Evolutionary conservation across 2,888 invertebrate genomes (phyloP).

Genomic region (Stramonita haemastoma): DNA sequence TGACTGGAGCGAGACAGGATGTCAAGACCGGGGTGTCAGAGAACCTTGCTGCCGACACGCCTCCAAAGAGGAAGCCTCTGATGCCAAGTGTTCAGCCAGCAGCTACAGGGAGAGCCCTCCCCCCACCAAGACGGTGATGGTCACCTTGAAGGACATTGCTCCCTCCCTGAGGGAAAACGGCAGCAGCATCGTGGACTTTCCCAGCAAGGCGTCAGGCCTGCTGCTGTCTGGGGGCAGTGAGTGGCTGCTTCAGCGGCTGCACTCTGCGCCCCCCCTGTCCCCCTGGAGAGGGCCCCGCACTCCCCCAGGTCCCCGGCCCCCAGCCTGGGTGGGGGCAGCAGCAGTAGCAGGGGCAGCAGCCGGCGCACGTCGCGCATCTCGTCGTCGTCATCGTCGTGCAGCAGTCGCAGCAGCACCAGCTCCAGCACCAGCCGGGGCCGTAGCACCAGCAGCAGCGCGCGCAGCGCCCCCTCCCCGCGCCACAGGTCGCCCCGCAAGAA

Average conservation of each 20-base stretch:
- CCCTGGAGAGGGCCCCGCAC: constrained; percentile 51
- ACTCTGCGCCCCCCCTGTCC: not conserved
- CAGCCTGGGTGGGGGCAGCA: constrained; percentile 49
- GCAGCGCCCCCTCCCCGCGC: constrained; percentile 31
- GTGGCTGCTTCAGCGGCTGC: not conserved
- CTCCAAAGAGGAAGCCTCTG: not conserved
- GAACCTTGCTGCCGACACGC: not conserved
- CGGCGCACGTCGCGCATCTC: constrained; percentile 50
- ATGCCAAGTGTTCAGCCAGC: not conserved
- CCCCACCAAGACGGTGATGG: constrained; percentile 26
- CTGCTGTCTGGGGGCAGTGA: no score
- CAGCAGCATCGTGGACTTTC: not conserved
- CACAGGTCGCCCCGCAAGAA: constrained; percentile 26
- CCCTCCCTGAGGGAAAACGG: not conserved
- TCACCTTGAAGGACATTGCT: constrained; percentile 22
- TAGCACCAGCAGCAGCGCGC: constrained; percentile 55
- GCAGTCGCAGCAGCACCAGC: constrained; percentile 44
- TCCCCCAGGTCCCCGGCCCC: constrained; percentile 52
- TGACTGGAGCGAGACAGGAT: not conserved
- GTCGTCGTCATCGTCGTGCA: constrained; percentile 48
- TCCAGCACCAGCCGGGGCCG: constrained; percentile 53
- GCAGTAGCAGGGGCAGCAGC: constrained; percentile 47
- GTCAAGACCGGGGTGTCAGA: not conserved
- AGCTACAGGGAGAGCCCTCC: not conserved
- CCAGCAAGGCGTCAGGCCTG: not conserved